These are phyloP conservation scores for Erinaceus europaeus DNA, from an alignment of 2,113 vertebrate species.

Conservation along the genomic window DNA sequence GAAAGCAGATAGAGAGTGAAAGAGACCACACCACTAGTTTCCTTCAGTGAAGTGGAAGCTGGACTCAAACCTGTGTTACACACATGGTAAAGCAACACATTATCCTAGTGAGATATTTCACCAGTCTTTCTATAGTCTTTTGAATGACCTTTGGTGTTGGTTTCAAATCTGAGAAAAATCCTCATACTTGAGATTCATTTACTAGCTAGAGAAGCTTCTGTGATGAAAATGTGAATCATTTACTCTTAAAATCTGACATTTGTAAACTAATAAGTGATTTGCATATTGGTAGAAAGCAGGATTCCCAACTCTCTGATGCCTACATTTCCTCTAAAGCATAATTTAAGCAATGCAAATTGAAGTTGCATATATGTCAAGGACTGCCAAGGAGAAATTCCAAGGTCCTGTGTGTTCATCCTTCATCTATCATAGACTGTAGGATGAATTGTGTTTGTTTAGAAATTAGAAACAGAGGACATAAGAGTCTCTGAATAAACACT, in stretches of 20 bases:
- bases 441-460: not conserved
- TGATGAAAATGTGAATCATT: slow-evolving; percentile 46
- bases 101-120: no score
- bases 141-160: not conserved
- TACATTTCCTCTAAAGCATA: not conserved
- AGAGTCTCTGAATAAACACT: not conserved
- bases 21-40: no score
- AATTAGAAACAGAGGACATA: not conserved
- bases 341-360: not conserved
- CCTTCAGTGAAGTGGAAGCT: no score
- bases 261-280: slow-evolving; percentile 36
- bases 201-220: not conserved
- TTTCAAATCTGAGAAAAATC: slow-evolving; percentile 1
- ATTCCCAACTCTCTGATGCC: not conserved
- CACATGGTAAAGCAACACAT: no score
- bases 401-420: not conserved
- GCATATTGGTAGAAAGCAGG: not conserved
- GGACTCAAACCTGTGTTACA: no score
- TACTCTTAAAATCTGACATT: slow-evolving; percentile 31
- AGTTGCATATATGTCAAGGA: not conserved
- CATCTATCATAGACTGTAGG: not conserved
- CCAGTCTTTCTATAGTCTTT: not conserved
- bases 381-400: not conserved
- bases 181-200: slow-evolving; percentile 23
- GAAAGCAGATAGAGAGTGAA: no score